These are phyloP conservation scores for Pediacus dermestoides DNA, from an alignment of 2,888 invertebrate genomes.

Conservation along the genomic window DNA sequence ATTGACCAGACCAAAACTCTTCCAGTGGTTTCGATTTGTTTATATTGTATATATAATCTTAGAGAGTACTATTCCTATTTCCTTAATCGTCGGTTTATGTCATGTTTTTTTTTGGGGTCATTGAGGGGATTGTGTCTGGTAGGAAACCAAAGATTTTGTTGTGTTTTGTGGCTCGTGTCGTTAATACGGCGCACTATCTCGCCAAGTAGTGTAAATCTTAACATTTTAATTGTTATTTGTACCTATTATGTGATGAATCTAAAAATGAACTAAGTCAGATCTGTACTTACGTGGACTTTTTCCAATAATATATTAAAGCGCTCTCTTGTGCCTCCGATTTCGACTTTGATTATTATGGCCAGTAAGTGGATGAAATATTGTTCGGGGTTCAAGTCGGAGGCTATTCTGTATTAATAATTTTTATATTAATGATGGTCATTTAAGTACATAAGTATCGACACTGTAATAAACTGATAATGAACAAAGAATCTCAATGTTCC, in stretches of 20 bases:
- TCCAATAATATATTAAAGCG: no score
- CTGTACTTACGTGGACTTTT: slow-evolving; percentile 37
- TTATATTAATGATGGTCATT: not conserved
- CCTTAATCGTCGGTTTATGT: no score
- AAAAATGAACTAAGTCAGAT: slow-evolving; percentile 44
- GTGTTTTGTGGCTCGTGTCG: slow-evolving; percentile 35
- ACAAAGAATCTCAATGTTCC: slow-evolving; percentile 51
- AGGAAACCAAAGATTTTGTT: slow-evolving; percentile 49
- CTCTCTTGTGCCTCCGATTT: no score
- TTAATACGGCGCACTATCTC: slow-evolving; percentile 32
- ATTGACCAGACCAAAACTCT: no score
- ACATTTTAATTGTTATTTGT: slow-evolving; percentile 37
- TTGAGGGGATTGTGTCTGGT: slow-evolving; percentile 22
- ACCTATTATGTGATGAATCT: slow-evolving; percentile 42
- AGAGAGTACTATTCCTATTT: no score
- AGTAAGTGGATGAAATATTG: no score
- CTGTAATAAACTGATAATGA: slow-evolving; percentile 41
- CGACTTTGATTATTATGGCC: no score
- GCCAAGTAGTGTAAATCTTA: slow-evolving; percentile 40
- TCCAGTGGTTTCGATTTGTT: no score
- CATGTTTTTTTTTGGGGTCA: not conserved
- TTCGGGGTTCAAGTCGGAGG: slow-evolving; percentile 13
- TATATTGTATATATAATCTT: no score
- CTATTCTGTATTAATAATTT: slow-evolving; percentile 8
- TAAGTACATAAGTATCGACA: slow-evolving; percentile 18